Evolutionary conservation across 2,113 vertebrate species (phyloP).

Genomic region (Equus przewalskii): DNA sequence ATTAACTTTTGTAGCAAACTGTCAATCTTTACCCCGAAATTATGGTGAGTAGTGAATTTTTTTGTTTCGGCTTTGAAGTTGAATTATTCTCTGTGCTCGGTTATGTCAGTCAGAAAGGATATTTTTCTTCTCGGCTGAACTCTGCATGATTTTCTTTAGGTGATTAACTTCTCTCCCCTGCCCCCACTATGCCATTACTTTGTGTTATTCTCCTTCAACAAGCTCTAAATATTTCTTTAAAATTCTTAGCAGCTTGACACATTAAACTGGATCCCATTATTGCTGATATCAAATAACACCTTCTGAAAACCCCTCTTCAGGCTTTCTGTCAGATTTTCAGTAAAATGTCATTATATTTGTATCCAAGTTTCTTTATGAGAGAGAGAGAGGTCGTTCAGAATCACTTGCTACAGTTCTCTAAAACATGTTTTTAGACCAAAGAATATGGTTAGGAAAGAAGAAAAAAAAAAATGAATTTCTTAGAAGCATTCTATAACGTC

Average conservation of each 20-base stretch:
- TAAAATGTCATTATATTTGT: conserved; percentile 57
- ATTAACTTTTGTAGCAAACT: conserved; percentile 75
- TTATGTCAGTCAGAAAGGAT: conserved; percentile 64
- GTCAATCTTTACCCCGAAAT: conserved; percentile 80
- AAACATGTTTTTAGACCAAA: conserved; percentile 38
- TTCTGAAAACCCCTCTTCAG: conserved; percentile 28
- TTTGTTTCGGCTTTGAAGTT: conserved; percentile 80
- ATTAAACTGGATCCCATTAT: conserved; percentile 67
- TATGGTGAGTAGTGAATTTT: conserved; percentile 39
- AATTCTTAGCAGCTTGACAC: conserved; percentile 62
- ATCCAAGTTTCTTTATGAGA: conserved; percentile 40
- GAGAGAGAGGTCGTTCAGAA: neutral
- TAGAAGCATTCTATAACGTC: neutral
- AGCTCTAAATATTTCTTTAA: conserved; percentile 79
- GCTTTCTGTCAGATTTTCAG: conserved; percentile 18
- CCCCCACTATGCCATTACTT: conserved; percentile 62
- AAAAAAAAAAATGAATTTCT: neutral
- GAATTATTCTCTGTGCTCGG: conserved; percentile 73
- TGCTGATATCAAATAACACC: conserved; percentile 65
- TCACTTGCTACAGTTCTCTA: neutral
- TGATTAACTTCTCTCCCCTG: conserved; percentile 74
- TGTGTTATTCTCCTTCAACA: conserved; percentile 76
- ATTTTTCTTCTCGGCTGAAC: conserved; percentile 67
- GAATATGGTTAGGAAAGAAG: neutral
- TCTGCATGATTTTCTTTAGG: conserved; percentile 54